phyloP scores from a whole-genome alignment of 2,797 vertebrate genomes.

The Taenioides sp. region DNA sequence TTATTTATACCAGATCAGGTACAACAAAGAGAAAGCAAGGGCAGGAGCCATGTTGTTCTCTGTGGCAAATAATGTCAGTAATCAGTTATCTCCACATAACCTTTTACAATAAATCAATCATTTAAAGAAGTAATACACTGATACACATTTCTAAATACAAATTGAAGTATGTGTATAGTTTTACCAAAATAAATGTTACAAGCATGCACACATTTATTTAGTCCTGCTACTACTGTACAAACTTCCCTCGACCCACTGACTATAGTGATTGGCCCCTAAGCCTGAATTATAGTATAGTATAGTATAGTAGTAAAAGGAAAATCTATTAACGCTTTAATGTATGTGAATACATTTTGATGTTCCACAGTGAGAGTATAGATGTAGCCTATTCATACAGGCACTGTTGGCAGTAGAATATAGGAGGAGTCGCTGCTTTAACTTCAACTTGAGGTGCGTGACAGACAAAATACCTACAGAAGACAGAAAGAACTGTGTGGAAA shows the following conservation, averaged over 20 bases:
- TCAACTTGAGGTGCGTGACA: background rate
- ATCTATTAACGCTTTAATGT: no score
- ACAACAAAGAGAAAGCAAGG: conserved; percentile 7
- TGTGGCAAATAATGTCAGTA: background rate
- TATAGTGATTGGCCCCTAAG: no score
- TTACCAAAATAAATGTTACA: background rate
- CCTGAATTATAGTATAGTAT: no score
- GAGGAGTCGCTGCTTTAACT: background rate
- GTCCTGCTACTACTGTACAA: no score
- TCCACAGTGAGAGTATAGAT: no score
- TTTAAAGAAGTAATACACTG: no score
- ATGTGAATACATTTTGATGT: no score
- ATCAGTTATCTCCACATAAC: background rate
- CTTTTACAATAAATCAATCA: no score
- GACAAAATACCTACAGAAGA: background rate
- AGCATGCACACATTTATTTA: background rate
- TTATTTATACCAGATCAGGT: conserved; percentile 21
- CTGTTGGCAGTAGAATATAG: no score
- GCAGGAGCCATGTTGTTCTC: background rate
- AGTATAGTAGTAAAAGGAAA: no score
- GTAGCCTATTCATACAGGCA: no score
- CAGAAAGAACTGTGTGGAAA: conserved; percentile 6
- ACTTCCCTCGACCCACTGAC: no score
- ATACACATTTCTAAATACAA: background rate
- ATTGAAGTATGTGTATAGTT: background rate